These are phyloP conservation scores for Lithophane socia DNA, from an alignment of 2,888 invertebrate species.

Conservation along the genomic window DNA sequence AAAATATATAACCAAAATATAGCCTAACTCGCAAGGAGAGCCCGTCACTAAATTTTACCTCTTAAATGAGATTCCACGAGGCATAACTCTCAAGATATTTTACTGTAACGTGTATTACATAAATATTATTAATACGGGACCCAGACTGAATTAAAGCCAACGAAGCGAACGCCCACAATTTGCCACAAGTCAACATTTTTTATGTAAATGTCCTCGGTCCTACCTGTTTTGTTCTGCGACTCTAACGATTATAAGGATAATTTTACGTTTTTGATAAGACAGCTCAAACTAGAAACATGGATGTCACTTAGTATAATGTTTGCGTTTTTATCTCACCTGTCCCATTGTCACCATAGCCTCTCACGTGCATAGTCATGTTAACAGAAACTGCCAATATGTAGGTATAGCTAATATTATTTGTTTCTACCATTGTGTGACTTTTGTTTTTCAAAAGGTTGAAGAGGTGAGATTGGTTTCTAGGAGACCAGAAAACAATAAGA, in stretches of 20 bases:
- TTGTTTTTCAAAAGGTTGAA: not conserved
- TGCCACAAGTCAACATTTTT: slow-evolving; percentile 79
- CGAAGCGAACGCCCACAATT: slow-evolving; percentile 76
- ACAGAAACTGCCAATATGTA: not conserved
- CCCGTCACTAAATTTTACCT: slow-evolving; percentile 61
- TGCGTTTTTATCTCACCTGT: not conserved
- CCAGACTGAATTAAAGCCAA: slow-evolving; percentile 76
- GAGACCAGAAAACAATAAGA: not conserved
- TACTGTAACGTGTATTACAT: slow-evolving; percentile 71
- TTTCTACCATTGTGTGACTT: not conserved
- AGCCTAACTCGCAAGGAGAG: slow-evolving; percentile 16
- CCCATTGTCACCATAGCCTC: not conserved
- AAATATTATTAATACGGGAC: slow-evolving; percentile 77
- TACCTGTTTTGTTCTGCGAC: slow-evolving; percentile 62
- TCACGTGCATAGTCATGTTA: too few relatives aligned
- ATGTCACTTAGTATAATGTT: slow-evolving; percentile 1
- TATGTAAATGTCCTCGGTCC: slow-evolving; percentile 74
- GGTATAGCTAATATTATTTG: not conserved
- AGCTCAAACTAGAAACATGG: slow-evolving; percentile 22
- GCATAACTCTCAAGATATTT: slow-evolving; percentile 67
- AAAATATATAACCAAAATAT: slow-evolving; percentile 36
- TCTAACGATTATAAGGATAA: slow-evolving; percentile 45
- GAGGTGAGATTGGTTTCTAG: not conserved
- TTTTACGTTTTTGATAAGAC: slow-evolving; percentile 37
- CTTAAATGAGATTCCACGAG: slow-evolving; percentile 67